A percentile compares a stretch with the other conserved stretches of the same genome.
Conservation (phyloP, 1,140 invertebrate species). For the Batillaria attramentaria region DNA sequence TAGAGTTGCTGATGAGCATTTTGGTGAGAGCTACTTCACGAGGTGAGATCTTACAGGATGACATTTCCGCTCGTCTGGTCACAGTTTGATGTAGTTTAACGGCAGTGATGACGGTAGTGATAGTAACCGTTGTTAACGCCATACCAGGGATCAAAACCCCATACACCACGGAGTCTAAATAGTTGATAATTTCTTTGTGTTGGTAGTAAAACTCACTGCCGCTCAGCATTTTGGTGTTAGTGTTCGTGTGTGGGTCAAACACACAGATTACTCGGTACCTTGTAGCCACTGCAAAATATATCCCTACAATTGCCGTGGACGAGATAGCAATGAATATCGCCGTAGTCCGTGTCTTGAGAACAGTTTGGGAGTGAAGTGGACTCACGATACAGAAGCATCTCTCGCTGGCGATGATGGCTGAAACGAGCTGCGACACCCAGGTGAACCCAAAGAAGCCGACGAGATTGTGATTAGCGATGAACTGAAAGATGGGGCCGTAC, state of each 20-base stretch:
- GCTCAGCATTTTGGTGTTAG: not conserved
- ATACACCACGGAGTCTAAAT: not conserved
- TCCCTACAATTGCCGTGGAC: not conserved
- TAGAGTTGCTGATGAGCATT: slow-evolving; percentile 20
- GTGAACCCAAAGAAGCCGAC: not conserved
- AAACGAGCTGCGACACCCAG: not conserved
- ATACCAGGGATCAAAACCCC: not conserved
- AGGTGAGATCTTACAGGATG: not conserved
- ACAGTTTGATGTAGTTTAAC: slow-evolving; percentile 4
- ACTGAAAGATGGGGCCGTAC: not conserved
- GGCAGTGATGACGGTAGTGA: not conserved
- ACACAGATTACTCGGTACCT: not conserved
- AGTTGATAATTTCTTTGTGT: not conserved
- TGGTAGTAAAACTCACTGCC: slow-evolving; percentile 4
- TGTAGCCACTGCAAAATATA: not conserved
- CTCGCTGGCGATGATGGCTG: slow-evolving; percentile 18
- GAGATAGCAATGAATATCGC: not conserved
- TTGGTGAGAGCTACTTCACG: slow-evolving; percentile 11
- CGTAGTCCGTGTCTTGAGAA: not conserved
- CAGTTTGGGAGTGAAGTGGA: not conserved
- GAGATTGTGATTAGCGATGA: slow-evolving; percentile 1
- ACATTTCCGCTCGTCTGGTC: not conserved
- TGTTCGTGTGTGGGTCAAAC: not conserved
- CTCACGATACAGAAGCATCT: slow-evolving; percentile 2
- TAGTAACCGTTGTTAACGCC: not conserved